phyloP scores from a whole-genome alignment of 2,888 invertebrate species.

The Rhagonycha fulva region DNA sequence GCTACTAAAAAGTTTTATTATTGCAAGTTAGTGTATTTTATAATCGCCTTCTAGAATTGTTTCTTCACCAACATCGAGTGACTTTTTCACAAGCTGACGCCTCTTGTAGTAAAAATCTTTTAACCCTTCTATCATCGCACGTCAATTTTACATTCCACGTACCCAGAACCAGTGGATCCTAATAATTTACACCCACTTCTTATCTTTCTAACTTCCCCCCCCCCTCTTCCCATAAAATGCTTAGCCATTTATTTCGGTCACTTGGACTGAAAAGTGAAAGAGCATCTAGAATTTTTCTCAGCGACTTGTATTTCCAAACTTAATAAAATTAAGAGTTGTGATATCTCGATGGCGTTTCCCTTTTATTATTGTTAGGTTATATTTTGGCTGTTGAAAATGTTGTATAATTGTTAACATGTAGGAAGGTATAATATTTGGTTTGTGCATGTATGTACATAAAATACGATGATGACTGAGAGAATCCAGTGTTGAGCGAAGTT shows the following conservation, averaged over 20 bases:
- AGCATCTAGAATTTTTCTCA: no score
- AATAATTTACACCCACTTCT: no score
- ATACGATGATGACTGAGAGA: not conserved
- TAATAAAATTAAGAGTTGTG: not conserved
- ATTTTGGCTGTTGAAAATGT: not conserved
- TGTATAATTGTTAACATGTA: not conserved
- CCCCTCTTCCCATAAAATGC: no score
- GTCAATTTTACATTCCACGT: not conserved
- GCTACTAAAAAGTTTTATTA: not conserved
- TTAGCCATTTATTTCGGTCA: not conserved
- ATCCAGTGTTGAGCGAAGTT: not conserved
- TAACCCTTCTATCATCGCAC: not conserved
- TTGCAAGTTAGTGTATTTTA: not conserved
- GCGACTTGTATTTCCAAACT: not conserved
- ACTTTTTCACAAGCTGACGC: not conserved
- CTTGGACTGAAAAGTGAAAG: not conserved
- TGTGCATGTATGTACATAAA: not conserved
- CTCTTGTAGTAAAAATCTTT: not conserved
- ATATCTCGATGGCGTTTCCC: not conserved
- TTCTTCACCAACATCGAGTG: not conserved
- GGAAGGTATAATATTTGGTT: not conserved
- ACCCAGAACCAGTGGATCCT: not conserved
- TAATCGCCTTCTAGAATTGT: not conserved
- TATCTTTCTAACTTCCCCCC: no score
- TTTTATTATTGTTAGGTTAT: not conserved